phyloP scores from a whole-genome alignment of 2,888 invertebrate genomes.

The Yponomeuta malinellus region DNA sequence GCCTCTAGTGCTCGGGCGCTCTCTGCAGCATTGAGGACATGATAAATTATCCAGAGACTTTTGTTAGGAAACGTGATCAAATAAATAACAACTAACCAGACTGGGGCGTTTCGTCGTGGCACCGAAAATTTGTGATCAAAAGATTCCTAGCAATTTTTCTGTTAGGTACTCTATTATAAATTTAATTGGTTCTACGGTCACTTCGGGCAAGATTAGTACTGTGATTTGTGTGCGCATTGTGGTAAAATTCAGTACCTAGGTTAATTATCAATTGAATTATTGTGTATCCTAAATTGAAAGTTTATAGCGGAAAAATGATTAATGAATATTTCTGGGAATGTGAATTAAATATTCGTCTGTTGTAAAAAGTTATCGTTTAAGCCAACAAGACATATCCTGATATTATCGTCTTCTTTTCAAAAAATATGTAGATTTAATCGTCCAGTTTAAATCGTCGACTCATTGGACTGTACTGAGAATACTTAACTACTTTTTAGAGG shows the following conservation, averaged over 20 bases:
- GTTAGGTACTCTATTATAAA: no score
- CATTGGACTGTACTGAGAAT: neutral
- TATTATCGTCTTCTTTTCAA: neutral
- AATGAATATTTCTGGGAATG: no score
- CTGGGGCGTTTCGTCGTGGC: neutral
- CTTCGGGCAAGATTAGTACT: no score
- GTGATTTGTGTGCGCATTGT: no score
- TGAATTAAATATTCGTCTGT: neutral
- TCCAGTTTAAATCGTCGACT: neutral
- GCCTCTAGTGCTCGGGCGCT: slow-evolving; percentile 42
- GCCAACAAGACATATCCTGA: neutral
- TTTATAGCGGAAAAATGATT: no score
- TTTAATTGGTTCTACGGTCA: no score
- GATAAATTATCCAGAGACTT: slow-evolving; percentile 62
- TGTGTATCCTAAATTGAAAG: no score
- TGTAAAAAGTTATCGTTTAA: neutral
- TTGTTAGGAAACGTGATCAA: slow-evolving; percentile 50
- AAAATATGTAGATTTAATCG: neutral
- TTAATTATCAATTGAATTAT: no score
- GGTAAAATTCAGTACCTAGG: no score
- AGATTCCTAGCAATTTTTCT: neutral
- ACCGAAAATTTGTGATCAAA: slow-evolving; percentile 7
- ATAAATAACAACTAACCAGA: neutral
- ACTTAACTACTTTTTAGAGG: neutral
- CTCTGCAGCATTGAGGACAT: slow-evolving; percentile 61